Conservation (phyloP, 2,113 vertebrate genomes). For the Oncorhynchus kisutch region DNA sequence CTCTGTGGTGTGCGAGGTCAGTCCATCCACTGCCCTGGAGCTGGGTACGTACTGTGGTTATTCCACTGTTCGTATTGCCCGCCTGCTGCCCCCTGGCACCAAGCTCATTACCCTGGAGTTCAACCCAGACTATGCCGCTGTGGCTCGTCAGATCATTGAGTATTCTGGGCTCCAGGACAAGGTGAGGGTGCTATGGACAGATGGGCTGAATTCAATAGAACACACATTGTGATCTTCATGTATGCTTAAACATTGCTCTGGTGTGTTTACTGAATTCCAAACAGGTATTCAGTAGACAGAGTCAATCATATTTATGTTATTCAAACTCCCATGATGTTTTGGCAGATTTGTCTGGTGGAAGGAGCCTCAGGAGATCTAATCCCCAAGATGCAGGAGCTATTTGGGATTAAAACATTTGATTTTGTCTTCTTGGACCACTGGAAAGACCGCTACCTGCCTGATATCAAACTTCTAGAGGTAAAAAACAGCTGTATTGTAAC, state of each 20-base stretch:
- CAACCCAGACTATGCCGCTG: conserved; percentile 65
- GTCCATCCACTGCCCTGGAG: conserved; percentile 71
- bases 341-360: conserved; percentile 75
- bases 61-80: conserved; percentile 77
- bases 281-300: no score
- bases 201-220: neutral
- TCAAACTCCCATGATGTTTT: neutral
- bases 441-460: conserved; percentile 81
- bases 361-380: conserved; percentile 79
- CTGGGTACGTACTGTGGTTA: conserved; percentile 86
- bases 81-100: conserved; percentile 67
- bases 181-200: conserved; percentile 53
- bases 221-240: neutral
- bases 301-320: neutral
- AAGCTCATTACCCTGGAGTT: conserved; percentile 78
- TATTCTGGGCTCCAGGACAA: conserved; percentile 81
- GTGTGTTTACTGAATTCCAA: no score
- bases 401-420: conserved; percentile 78
- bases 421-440: conserved; percentile 88
- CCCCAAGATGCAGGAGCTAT: conserved; percentile 78
- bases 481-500: neutral
- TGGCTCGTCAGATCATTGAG: conserved; percentile 78
- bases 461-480: conserved; percentile 80
- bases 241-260: neutral
- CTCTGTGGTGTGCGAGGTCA: conserved; percentile 66